Conservation (phyloP, 2,888 invertebrate species). For the Thymelicus lineola region DNA sequence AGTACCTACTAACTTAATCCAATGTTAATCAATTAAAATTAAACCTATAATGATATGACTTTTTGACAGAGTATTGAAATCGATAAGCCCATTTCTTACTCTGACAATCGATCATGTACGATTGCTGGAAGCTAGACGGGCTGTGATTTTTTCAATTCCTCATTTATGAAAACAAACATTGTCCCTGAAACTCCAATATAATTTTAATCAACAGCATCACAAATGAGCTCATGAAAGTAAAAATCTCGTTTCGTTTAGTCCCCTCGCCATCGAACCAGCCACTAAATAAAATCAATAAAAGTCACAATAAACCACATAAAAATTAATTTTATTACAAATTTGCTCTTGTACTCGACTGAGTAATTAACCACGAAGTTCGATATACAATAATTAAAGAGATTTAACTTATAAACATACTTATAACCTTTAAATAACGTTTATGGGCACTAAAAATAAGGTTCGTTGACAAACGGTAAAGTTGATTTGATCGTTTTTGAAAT, state of each 20-base stretch:
- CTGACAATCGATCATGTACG: too few species aligned
- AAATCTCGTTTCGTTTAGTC: not conserved
- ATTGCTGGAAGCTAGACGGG: too few species aligned
- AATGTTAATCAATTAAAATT: too few species aligned
- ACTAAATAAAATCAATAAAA: slow-evolving; percentile 24
- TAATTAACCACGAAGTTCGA: slow-evolving; percentile 25
- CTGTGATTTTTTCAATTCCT: too few species aligned
- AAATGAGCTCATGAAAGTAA: not conserved
- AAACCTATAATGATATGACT: too few species aligned
- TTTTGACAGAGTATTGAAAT: too few species aligned
- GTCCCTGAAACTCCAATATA: not conserved
- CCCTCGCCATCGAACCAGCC: not conserved
- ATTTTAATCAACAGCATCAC: not conserved
- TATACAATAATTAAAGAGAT: slow-evolving; percentile 26
- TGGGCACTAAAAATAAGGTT: slow-evolving; percentile 23
- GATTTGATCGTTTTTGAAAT: slow-evolving; percentile 24
- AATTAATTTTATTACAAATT: slow-evolving; percentile 27
- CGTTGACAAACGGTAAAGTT: slow-evolving; percentile 26
- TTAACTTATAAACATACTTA: slow-evolving; percentile 24
- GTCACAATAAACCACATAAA: slow-evolving; percentile 22
- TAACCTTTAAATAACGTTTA: slow-evolving; percentile 27
- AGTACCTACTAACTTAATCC: too few species aligned
- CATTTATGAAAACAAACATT: too few species aligned
- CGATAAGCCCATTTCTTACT: too few species aligned
- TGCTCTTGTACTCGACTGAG: slow-evolving; percentile 4